Base-by-base conservation (phyloP, 2,797 vertebrate genomes). In the Babyrousa celebensis region DNA sequence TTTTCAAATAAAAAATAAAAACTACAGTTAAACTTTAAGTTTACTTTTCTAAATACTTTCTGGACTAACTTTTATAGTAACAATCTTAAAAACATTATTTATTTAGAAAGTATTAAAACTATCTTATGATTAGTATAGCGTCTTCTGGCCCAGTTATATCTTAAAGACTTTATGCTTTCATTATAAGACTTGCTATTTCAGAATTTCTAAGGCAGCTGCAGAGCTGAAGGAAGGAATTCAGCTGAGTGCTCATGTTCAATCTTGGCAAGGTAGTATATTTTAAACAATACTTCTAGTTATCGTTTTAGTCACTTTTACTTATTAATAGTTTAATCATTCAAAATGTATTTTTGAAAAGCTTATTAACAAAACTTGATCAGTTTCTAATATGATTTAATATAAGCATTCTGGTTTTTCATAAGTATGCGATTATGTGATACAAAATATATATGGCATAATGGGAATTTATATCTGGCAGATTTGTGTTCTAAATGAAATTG, bases 61-160 rank as follows among this genome's bases (percentile, higher is more conserved):
- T 62, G 32, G 71, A 94, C 85, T 91, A 5, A 94, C 77, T 52
- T 90, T 96, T 67, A 56, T 16, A 86, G 23, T 3, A 89, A 96
- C 80, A 91, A 1, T 94, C 1, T 82, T 97, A 77, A 97, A 98
- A 96, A 65, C 18, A 84, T 87, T 5, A 89, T 63, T 90, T 74
- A 96, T 16, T 91, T 74, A 70, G 43, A 95, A 97, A 89, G 48
- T 14, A 87, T 94, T 93, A 17, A 27, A 94, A 93, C 96, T 95
- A 95, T 91, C 23, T 96, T 11, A 85, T 80, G 58, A 95, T 96
- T 92, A 77, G 17, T 87, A 15, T 27, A 94, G 11, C 40, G n/a
- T 54, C 96, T 97, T 92, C 48, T 97, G 63, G 17, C 43, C 92
- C 58, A 83, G 84, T 32, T 92, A 70, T 70, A 80, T 67, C 36